Evolutionary conservation across 37 sponge, comb jelly and placozoan genomes (phyloP), one percentile per base, ranked within the genome.

Genomic region (Ianthella basta): DNA sequence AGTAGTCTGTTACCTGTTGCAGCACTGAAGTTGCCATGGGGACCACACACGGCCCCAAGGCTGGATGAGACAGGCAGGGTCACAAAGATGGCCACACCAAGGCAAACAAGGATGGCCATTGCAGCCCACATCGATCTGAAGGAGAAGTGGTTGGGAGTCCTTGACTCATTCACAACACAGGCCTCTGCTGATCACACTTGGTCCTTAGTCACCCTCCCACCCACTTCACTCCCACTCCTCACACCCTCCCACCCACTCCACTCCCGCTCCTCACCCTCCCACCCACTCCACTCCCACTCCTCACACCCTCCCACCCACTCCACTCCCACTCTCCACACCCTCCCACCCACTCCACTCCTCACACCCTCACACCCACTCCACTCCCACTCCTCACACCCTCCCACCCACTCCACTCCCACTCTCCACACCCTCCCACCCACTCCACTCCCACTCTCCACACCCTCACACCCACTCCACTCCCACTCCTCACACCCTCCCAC

Each of bases 201-300:
- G 50, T 44, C 50, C n/a, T n/a, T 44, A 44, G 50, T 8, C 50
- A 44, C 6, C 27, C 25, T 53, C 20, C 20, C 20, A 55, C 59
- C 18, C 66, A 73, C 23, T 38, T 64, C 12, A 35, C 13, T 61
- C 19, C 39, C 23, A 12, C 19, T 4, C 1, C 19, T 29, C 59
- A 60, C 21, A 16, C 30, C 23, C 24, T 39, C 39, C 3, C 27
- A 56, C 70, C 79, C 56, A 93, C 94, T 87, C 90, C 44, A n/a
- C n/a, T n/a, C 72, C 73, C n/a, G 10, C 27, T 15, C 40, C 59
- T 54, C 21, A 16, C 30, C 23, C 24, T 39, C 39, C 3, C 27
- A 56, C 70, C 79, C 56, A 93, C 94, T 87, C 90, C 44, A n/a
- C n/a, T n/a, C n/a, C n/a, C 72, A 60, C n/a, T n/a, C 27, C 19